Evolutionary conservation across 2,113 vertebrate species (phyloP), one percentile per base, ranked within the genome.

Genomic region (Ictalurus furcatus): DNA sequence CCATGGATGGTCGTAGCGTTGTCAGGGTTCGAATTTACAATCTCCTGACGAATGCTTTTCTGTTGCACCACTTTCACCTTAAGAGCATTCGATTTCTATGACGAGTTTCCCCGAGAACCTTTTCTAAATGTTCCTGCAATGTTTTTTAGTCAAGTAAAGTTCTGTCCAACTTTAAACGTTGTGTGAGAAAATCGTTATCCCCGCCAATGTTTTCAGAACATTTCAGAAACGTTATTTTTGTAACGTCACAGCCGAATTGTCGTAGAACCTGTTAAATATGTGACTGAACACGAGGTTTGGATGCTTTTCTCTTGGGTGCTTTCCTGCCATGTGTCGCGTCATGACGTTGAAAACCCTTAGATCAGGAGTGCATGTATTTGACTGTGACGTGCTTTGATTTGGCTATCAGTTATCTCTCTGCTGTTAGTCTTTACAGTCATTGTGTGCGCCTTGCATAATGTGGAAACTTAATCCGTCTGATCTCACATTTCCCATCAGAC

Each of bases 401-500:
- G 59, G 21, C n/a, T 65, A 80, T 52, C 58, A 30, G 37, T 80
- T 65, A 11, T 58, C 25, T 44, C 8, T 76, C 23, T 76, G 17
- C 11, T 65, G 21, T 44, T 23, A 4, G 11, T 73, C 82, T 61
- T 16, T 88, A 52, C 13, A 67, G 52, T 88, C 73, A 86, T 85
- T 85, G 61, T 76, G 28, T 44, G 71, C 63, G 48, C 34, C 19
- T 85, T 67, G 54, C 58, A 48, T 69, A 80, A 87, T 61, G 30
- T 67, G 30, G 6, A 4, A 30, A 19, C 86, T 59, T n/a, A 67
- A 88, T 80, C 89, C 54, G 69, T 19, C 89, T 88, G 48, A 88
- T 67, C 83, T 85, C 73, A 58, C 81, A 25, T 85, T 85, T 90
- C 71, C 73, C 61, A 69, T 63, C 58, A 78, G 40, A 30, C 13